A percentile compares a stretch with the other conserved stretches of the same genome.
These are phyloP conservation scores for Neogobius melanostomus DNA, from an alignment of 2,113 vertebrate genomes.

Conservation along the genomic window DNA sequence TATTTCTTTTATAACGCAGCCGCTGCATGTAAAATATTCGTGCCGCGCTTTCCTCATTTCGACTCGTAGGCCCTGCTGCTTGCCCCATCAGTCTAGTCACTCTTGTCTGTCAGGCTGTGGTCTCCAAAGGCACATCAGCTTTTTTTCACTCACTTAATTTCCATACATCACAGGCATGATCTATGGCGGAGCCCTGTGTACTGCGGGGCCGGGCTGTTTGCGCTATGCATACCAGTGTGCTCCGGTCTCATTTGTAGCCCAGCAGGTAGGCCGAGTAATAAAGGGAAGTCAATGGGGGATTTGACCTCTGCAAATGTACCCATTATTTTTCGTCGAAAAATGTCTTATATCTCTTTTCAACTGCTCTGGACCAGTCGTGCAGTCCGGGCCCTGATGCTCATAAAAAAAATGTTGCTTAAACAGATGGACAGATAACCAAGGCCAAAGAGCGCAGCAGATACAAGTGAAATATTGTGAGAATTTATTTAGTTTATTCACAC, in stretches of 20 bases:
- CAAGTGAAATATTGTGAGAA: conserved; percentile 13
- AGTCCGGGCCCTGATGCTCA: conserved; percentile 35
- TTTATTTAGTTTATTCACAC: not conserved
- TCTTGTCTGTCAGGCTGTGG: conserved; percentile 42
- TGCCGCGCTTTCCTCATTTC: conserved; percentile 11
- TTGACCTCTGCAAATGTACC: conserved; percentile 68
- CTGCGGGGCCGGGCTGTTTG: conserved; percentile 18
- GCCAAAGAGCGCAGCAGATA: conserved; percentile 10
- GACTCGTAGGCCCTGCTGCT: conserved; percentile 10
- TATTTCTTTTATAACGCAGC: conserved; percentile 21
- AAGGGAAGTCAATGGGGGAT: conserved; percentile 62
- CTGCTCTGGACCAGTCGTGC: conserved; percentile 45
- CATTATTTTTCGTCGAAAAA: conserved; percentile 62
- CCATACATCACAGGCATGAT: conserved; percentile 49
- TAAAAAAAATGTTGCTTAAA: conserved; percentile 49
- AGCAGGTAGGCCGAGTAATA: conserved; percentile 60
- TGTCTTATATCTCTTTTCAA: conserved; percentile 50
- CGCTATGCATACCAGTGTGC: conserved; percentile 27
- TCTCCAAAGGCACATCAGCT: conserved; percentile 28
- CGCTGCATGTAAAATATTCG: conserved; percentile 14
- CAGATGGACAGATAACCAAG: conserved; percentile 16
- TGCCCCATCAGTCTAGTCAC: conserved; percentile 35
- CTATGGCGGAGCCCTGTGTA: conserved; percentile 23
- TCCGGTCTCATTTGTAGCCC: conserved; percentile 60
- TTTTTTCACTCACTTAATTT: conserved; percentile 44